Base-by-base conservation (phyloP, 1,140 invertebrate genomes). In the Thaumetopoea pityocampa region DNA sequence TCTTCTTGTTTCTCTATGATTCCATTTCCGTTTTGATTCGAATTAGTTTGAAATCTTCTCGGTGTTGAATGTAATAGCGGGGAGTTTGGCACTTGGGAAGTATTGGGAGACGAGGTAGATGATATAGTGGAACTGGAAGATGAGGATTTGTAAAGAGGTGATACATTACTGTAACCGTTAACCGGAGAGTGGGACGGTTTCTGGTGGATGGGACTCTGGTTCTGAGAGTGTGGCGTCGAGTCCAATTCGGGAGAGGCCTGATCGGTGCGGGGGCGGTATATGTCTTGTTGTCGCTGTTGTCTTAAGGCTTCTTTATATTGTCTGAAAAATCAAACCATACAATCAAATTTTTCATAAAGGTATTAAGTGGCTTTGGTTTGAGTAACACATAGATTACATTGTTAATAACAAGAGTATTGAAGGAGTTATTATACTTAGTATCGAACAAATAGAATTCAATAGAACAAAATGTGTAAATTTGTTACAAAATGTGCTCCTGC, bases 281-380 rank as follows among this genome's bases (percentile, higher is more conserved):
- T 89, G 61, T 94, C 93, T 74, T 92, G 90, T 14, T 90, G 91
- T 46, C 94, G 87, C 74, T 95, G 93, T 63, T 93, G 92, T 74
- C 91, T 91, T 71, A 95, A 76, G 23, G 94, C 93, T 87, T 95
- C 94, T 86, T 95, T 94, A 84, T 94, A 96, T 86, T 95, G 93
- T 84, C 93, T 90, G 71, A 7, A 88, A 86, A 33, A 20, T 29
- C 20, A 18, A 37, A 30, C 17, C 12, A 8, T 8, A 12, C 23
- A 24, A 12, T 41, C 8, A 41, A 18, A 14, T 17, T 26, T 4
- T 23, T 1, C 24, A 3, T 1, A 1, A 3, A 3, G 5, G 0
- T 12, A 1, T 2, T 4, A 1, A 30, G n/a, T 8, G 7, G 2
- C n/a, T 35, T 9, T 23, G n/a, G n/a, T n/a, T n/a, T n/a, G n/a